phyloP scores from a whole-genome alignment of 2,113 vertebrate species.

The Rhizomys pruinosus region DNA sequence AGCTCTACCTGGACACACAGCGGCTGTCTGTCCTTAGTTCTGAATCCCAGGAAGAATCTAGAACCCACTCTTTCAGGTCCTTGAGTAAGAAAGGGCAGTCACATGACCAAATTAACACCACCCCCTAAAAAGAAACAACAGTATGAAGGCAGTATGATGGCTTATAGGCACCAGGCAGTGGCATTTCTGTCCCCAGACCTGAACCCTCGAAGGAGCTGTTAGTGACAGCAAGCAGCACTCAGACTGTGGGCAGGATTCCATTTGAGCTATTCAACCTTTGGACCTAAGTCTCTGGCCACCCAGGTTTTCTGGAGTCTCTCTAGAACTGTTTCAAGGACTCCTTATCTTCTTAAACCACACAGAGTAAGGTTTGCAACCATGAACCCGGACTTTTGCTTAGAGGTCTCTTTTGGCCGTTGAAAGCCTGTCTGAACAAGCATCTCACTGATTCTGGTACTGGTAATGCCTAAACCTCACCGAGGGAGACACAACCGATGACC shows the following conservation, averaged over 20 bases:
- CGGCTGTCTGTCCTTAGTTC: neutral
- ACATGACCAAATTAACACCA: fast-evolving
- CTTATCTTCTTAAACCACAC: neutral
- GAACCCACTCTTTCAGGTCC: neutral
- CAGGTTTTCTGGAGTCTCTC: neutral
- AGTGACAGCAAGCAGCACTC: neutral
- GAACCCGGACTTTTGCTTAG: neutral
- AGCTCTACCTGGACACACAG: neutral
- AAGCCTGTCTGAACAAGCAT: neutral
- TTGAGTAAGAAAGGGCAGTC: neutral
- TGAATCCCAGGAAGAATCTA: neutral
- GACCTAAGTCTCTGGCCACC: neutral
- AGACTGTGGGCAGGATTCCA: neutral
- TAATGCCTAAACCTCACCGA: neutral
- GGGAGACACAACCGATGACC: neutral
- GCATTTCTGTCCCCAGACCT: neutral
- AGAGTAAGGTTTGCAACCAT: neutral
- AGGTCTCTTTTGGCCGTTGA: neutral
- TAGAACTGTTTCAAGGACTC: neutral
- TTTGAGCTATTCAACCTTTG: neutral
- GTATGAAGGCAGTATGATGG: neutral
- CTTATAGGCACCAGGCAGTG: neutral
- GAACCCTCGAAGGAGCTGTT: fast-evolving
- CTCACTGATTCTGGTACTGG: neutral
- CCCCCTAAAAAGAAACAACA: neutral